A percentile compares a stretch with the other conserved stretches of the same genome.
Conservation (phyloP, 2,113 vertebrate genomes). For the Corythornis cristatus region DNA sequence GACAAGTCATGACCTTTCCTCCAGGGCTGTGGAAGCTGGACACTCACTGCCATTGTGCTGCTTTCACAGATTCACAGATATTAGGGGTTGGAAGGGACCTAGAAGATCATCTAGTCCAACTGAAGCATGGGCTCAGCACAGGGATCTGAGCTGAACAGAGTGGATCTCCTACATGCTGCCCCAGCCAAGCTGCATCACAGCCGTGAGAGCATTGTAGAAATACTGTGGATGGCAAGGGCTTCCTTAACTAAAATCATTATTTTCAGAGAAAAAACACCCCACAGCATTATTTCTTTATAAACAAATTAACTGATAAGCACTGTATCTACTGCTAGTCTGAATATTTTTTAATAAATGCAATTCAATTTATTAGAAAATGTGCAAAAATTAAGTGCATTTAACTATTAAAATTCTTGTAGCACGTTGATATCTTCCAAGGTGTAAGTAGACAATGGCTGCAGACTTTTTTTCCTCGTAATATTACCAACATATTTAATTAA, state of each 20-base stretch:
- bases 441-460: not conserved
- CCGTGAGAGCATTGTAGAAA: not conserved
- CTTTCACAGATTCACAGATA: not conserved
- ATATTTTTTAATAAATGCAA: not conserved
- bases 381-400: not conserved
- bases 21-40: not conserved
- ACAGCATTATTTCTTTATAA: not conserved
- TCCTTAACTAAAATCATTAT: not conserved
- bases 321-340: not conserved
- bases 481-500: not conserved
- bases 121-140: not conserved
- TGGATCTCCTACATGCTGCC: not conserved
- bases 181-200: not conserved
- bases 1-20: conserved; percentile 9
- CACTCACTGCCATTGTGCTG: not conserved
- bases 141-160: not conserved
- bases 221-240: not conserved
- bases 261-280: not conserved
- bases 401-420: not conserved
- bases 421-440: not conserved
- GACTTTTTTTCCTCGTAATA: accelerated
- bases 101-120: not conserved
- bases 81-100: too few species aligned
- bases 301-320: not conserved
- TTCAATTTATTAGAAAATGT: not conserved